Evolutionary conservation across 2,888 invertebrate species (phyloP).

Genomic region (Mimas tiliae): DNA sequence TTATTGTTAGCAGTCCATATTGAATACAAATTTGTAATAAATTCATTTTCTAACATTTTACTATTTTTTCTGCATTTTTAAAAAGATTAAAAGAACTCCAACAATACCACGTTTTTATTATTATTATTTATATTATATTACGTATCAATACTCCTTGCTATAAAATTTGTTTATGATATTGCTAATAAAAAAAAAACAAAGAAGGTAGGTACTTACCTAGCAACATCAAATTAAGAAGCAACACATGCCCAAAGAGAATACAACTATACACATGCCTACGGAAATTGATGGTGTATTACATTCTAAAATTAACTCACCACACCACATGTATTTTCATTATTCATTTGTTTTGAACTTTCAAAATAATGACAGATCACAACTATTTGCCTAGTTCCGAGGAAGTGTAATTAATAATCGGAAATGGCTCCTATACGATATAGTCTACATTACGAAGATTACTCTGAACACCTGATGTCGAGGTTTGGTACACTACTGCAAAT

Average conservation of each 20-base stretch:
- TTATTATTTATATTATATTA: constrained; percentile 25
- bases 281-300: not conserved
- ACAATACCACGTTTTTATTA: constrained; percentile 44
- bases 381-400: not conserved
- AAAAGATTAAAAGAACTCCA: constrained; percentile 76
- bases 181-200: not conserved
- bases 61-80: constrained; percentile 80
- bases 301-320: not conserved
- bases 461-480: constrained; percentile 87
- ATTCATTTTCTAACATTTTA: constrained; percentile 79
- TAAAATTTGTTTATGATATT: not conserved
- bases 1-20: constrained; percentile 33
- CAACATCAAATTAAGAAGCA: not conserved
- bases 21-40: constrained; percentile 83
- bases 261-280: not conserved
- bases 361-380: constrained; percentile 6
- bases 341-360: constrained; percentile 47
- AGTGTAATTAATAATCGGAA: constrained; percentile 15
- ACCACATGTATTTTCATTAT: constrained; percentile 33
- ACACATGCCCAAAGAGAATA: too few relatives aligned
- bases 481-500: constrained; percentile 89
- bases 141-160: not conserved
- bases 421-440: constrained; percentile 85
- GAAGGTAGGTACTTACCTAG: not conserved
- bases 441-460: constrained; percentile 89